Conservation (phyloP, 2,888 invertebrate species). For the Trachelus tabidus region DNA sequence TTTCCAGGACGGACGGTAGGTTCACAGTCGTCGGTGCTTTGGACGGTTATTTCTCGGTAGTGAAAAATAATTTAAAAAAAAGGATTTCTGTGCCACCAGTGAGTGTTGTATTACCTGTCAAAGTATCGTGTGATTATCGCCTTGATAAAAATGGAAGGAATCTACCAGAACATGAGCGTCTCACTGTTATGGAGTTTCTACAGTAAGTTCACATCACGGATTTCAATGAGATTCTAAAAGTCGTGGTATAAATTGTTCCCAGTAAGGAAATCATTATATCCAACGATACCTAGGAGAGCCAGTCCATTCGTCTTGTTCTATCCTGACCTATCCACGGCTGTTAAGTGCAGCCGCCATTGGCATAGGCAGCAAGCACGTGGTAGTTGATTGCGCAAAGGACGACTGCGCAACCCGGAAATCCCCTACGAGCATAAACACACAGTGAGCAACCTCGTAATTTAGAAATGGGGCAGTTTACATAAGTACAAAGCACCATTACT, state of each 20-base stretch:
- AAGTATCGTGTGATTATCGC: not conserved
- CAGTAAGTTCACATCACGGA: constrained; percentile 42
- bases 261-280: not conserved
- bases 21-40: constrained; percentile 57
- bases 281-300: not conserved
- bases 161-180: constrained; percentile 62
- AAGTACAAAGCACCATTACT: constrained; percentile 4
- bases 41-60: constrained; percentile 39
- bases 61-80: not conserved
- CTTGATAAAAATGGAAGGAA: constrained; percentile 22
- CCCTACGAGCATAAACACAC: not conserved
- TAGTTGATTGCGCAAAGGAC: not conserved
- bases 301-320: not conserved
- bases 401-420: not conserved
- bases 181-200: constrained; percentile 58
- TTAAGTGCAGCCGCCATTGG: not conserved
- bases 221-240: not conserved
- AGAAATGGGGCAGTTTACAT: not conserved
- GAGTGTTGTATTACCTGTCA: constrained; percentile 4
- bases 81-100: constrained; percentile 11
- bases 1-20: constrained; percentile 48
- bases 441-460: constrained; percentile 1
- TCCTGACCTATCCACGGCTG: not conserved
- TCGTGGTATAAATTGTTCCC: not conserved
- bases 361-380: not conserved